Conservation (phyloP, 2,113 vertebrate genomes). For the Willisornis vidua region DNA sequence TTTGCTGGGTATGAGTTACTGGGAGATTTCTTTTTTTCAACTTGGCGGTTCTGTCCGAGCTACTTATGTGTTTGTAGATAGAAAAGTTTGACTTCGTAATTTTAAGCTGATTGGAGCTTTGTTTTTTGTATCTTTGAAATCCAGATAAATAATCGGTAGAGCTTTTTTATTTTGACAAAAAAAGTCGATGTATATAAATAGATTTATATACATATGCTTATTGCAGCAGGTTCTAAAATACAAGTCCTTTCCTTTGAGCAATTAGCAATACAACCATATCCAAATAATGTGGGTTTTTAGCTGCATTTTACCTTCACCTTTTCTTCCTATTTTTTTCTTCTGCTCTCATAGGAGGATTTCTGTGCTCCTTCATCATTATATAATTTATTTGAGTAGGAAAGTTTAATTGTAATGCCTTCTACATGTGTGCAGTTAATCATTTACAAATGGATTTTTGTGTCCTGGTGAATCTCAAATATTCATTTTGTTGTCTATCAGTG, state of each 20-base stretch:
- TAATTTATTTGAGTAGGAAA: background rate
- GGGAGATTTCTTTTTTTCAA: background rate
- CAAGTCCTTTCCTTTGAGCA: background rate
- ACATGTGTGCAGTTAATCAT: background rate
- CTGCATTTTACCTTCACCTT: background rate
- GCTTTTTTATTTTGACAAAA: background rate
- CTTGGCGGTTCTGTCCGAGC: background rate
- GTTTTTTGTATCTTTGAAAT: background rate
- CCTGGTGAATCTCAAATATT: background rate
- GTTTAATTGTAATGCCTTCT: background rate
- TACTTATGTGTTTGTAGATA: background rate
- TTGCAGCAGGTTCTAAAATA: background rate
- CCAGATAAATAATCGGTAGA: background rate
- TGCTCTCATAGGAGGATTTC: background rate
- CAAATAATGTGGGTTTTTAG: background rate
- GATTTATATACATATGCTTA: background rate
- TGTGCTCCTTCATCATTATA: background rate
- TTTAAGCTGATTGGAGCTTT: background rate
- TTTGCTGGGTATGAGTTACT: background rate
- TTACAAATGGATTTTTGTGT: conserved; percentile 18
- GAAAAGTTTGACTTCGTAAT: background rate
- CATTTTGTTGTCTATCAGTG: background rate
- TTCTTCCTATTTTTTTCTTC: background rate
- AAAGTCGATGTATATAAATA: background rate
- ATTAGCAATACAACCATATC: background rate